Base-by-base conservation (phyloP, 1,140 invertebrate species). In the Nasonia longicornis region DNA sequence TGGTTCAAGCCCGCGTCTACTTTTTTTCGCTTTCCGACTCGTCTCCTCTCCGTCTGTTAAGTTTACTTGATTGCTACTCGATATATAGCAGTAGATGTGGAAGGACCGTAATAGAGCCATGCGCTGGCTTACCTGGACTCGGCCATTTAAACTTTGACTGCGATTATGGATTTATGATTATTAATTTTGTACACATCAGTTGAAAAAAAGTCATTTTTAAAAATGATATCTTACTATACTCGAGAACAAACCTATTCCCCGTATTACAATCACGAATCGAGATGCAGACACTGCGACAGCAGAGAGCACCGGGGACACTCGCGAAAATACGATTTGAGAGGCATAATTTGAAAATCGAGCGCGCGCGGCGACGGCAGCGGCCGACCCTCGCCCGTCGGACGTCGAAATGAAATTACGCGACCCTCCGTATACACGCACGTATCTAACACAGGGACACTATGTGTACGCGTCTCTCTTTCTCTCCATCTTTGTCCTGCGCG, bases 401-500 rank as follows among this genome's bases (percentile, higher is more conserved):
- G 87, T 89, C 87, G 85, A 91, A 91, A 91, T 91, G 89, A 91
- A 91, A 91, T 91, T 91, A 91, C 87, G 85, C 87, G 87, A 90
- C 89, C 90, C 90, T 90, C 87, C 79, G 64, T 64, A 45, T 8
- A n/a, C 42, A 69, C 38, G 26, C 35, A n/a, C 64, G 26, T 26
- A 42, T 16, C 4, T n/a, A 58, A 42, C 64, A n/a, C 22, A 58
- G 52, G 16, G 16, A 58, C 66, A 26, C 16, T 12, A 69, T 69
- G 14, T 67, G 31, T 20, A 31, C 22, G 12, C 31, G n/a, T n/a
- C n/a, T 29, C 77, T 52, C 66, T 38, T 16, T 70, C 16, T 52
- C 6, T 63, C 31, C 2, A 0, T 79, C 69, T 31, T 0, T 31
- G 31, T 31, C 64, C 26, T 26, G 31, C 2, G 20, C 14, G 58